A percentile compares a stretch with the other conserved stretches of the same genome.
phyloP scores from a whole-genome alignment of 2,797 vertebrate species.

The Syngnathus rostellatus region DNA sequence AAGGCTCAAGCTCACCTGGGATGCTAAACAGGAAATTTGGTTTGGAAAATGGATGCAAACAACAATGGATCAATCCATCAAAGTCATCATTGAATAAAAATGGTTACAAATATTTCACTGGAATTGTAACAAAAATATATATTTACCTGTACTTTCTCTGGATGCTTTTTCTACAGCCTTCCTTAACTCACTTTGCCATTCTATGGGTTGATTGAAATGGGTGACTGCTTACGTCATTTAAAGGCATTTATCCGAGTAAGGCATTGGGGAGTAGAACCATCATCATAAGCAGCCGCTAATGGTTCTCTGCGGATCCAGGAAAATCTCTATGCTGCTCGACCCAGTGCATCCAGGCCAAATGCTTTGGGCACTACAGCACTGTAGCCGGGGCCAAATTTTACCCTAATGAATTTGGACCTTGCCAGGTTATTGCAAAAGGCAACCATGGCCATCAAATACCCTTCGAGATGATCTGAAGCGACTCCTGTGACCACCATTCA shows the following conservation, averaged over 20 bases:
- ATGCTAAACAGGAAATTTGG: too few relatives aligned
- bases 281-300: constrained; percentile 70
- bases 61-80: too few relatives aligned
- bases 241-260: constrained; percentile 68
- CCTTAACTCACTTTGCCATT: constrained; percentile 51
- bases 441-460: constrained; percentile 64
- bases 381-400: constrained; percentile 66
- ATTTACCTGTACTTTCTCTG: constrained; percentile 8
- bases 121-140: too few relatives aligned
- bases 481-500: constrained; percentile 58
- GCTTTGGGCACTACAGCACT: constrained; percentile 63
- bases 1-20: too few relatives aligned
- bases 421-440: constrained; percentile 69
- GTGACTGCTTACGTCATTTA: constrained; percentile 66
- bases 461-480: constrained; percentile 69
- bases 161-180: constrained; percentile 14
- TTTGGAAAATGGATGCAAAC: too few relatives aligned
- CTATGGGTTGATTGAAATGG: constrained; percentile 58
- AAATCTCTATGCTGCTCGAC: constrained; percentile 51
- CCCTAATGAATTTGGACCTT: constrained; percentile 71
- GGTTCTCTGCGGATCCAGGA: constrained; percentile 67
- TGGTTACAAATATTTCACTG: too few relatives aligned
- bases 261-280: constrained; percentile 64
- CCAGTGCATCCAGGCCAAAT: constrained; percentile 61
- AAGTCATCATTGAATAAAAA: too few relatives aligned